Base-by-base conservation (phyloP, 2,888 invertebrate genomes). In the Nyleta sp. region DNA sequence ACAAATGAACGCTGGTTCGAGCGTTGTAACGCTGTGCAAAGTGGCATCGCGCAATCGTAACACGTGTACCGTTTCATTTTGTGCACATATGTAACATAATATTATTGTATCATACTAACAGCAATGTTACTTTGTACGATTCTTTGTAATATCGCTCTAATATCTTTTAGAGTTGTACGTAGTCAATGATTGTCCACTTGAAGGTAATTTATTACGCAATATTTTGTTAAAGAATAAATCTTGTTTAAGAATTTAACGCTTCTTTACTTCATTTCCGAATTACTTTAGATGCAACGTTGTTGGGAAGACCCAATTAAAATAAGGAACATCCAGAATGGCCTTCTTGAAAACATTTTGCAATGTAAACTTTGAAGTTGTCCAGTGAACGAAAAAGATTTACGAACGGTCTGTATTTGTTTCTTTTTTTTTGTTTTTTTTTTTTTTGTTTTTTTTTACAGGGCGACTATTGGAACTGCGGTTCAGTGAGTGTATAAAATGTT, bases 401-500 rank as follows among this genome's bases (percentile, higher is more conserved):
- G n/a, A n/a, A n/a, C n/a, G n/a, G n/a, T n/a, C n/a, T n/a, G n/a
- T n/a, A n/a, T n/a, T n/a, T n/a, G n/a, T n/a, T n/a, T n/a, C n/a
- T n/a, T n/a, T n/a, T n/a, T n/a, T n/a, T n/a, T n/a, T n/a, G n/a
- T n/a, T n/a, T n/a, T n/a, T n/a, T n/a, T n/a, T n/a, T n/a, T n/a
- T n/a, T n/a, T n/a, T n/a, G n/a, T n/a, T n/a, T n/a, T n/a, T n/a
- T n/a, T n/a, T n/a, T n/a, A n/a, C n/a, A n/a, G n/a, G n/a, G n/a
- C n/a, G n/a, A n/a, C n/a, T n/a, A n/a, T n/a, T n/a, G n/a, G n/a
- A n/a, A n/a, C 28, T 31, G 18, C 22, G 28, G 33, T 46, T 60
- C 60, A 62, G 48, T 62, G 38, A 48, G 48, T 62, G 31, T 64
- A 17, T 44, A 40, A 55, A 31, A 59, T 44, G 5, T 60, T 17